Evolutionary conservation across 92 coral and sea anemone genomes (phyloP), one percentile per base, ranked within the genome.

Genomic region (Galaxea fascicularis): DNA sequence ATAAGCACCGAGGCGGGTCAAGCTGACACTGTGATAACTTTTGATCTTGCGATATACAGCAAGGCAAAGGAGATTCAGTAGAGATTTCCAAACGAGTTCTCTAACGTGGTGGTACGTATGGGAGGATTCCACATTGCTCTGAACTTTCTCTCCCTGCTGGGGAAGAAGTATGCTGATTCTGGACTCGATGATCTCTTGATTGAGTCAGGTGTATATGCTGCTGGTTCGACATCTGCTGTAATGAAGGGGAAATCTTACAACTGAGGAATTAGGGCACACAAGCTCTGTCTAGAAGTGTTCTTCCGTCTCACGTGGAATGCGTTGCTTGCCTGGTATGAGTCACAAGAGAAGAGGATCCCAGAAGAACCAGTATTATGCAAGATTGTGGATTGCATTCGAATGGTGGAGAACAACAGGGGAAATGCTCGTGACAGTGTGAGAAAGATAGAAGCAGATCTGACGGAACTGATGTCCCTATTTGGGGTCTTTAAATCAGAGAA

Each of bases 151-250:
- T 77, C 92, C 10, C 35, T 91, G 51, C 47, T 84, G 20, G 94
- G 94, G 57, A 92, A 92, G 90, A 88, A 70, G 60, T 92, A 24
- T 53, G 21, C 27, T 0, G 59, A 72, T 46, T 82, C 87, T 79
- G 92, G 95, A 25, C 60, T 92, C 22, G 88, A 88, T 1, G 95
- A 89, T 73, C 87, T 94, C 21, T 71, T 94, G 28, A 78, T 91
- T 20, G 95, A 94, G 71, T 91, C 92, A 46, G 95, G 95, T 10
- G 89, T 91, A 25, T 89, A 89, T 26, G 90, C 91, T n/a, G 80
- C 87, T 53, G 91, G 94, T 12, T 60, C 90, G 17, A 85, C 92
- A 11, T 18, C 90, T 17, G 83, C 92, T 27, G n/a, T 93, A 51
- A 84, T 88, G 90, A 76, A 51, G 46, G 93, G 89, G 64, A 90